A percentile compares a stretch with the other conserved stretches of the same genome.
Evolutionary conservation across 2,113 vertebrate species (phyloP).

Genomic region (Toxotes jaculatrix): DNA sequence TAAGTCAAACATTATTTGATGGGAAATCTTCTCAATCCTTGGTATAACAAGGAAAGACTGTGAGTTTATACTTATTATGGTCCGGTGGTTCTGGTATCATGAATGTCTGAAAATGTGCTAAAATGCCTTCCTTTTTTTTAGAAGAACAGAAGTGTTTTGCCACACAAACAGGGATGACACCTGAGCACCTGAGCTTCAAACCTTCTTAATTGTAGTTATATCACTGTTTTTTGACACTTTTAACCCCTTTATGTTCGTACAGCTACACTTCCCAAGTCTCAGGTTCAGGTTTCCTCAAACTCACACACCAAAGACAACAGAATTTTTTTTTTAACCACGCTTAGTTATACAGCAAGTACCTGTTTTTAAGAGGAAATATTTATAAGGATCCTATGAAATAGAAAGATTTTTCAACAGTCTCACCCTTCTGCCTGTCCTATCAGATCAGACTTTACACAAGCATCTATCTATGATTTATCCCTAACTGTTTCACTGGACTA

Average conservation of each 20-base stretch:
- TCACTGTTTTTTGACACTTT: slow-evolving; percentile 2
- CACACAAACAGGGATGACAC: background rate
- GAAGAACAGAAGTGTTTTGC: slow-evolving; percentile 1
- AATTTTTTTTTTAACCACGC: background rate
- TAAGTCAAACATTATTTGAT: slow-evolving; percentile 8
- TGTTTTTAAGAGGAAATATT: background rate
- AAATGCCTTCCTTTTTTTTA: slow-evolving; percentile 10
- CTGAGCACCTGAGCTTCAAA: slow-evolving; percentile 12
- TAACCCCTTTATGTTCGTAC: background rate
- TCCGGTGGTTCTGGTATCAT: slow-evolving; percentile 19
- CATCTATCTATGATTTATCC: background rate
- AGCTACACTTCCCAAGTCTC: background rate
- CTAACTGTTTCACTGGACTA: background rate
- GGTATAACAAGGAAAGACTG: slow-evolving; percentile 3
- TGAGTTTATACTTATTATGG: background rate
- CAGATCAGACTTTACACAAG: background rate
- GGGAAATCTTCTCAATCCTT: slow-evolving; percentile 9
- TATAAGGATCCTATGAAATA: background rate
- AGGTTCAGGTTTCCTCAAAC: slow-evolving; percentile 4
- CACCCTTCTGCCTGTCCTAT: background rate
- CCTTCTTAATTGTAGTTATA: background rate
- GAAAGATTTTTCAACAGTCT: background rate
- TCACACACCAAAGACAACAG: slow-evolving; percentile 61
- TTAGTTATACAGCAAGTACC: background rate
- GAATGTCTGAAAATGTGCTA: slow-evolving; percentile 9